phyloP scores from a whole-genome alignment of 2,888 invertebrate species.

The Metacarcinus magister region DNA sequence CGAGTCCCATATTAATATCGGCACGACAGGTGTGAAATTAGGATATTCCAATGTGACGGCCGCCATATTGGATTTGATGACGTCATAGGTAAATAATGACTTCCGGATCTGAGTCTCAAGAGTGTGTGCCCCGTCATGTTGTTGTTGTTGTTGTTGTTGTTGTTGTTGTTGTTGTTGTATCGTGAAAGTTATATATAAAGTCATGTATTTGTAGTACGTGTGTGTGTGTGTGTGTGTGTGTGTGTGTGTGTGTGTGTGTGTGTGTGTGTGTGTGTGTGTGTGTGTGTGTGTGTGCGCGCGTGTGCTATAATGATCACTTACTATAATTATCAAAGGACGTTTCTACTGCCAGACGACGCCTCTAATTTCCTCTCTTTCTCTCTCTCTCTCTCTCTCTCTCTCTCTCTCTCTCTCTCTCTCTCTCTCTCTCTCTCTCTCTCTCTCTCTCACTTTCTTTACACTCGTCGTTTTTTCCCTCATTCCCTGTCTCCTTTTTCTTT shows the following conservation, averaged over 20 bases:
- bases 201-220: too few species aligned
- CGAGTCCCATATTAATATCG: not conserved
- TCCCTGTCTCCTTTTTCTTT: not conserved
- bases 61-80: not conserved
- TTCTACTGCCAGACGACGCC: not conserved
- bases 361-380: too few species aligned
- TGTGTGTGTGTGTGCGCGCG: constrained; percentile 16
- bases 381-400: too few species aligned
- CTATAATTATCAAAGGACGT: not conserved
- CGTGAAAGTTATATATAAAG: too few species aligned
- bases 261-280: constrained; percentile 19
- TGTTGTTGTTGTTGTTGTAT: constrained; percentile 20
- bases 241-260: constrained; percentile 39
- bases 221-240: constrained; percentile 10
- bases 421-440: too few species aligned
- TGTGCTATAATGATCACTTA: not conserved
- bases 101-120: not conserved
- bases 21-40: constrained; percentile 12
- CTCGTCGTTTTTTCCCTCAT: too few species aligned
- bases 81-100: not conserved
- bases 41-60: not conserved
- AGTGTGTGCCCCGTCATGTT: too few species aligned
- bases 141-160: not conserved
- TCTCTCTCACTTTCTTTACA: too few species aligned
- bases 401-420: too few species aligned